A percentile compares a stretch with the other conserved stretches of the same genome.
phyloP scores from a whole-genome alignment of 2,797 vertebrate species.

The Prunella strophiata region DNA sequence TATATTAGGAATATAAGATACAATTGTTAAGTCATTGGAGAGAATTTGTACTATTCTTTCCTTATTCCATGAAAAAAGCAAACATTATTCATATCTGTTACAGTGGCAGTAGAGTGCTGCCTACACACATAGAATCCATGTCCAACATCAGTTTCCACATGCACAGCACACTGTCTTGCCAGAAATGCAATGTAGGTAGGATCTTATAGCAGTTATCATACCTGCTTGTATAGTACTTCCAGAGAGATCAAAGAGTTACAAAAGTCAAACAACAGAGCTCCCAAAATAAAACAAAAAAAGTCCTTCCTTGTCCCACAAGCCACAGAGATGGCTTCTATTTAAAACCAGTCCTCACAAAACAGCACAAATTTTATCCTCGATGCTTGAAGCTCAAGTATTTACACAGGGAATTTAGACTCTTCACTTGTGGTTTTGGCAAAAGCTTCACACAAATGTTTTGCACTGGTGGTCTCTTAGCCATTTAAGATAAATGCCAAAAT shows the following conservation, averaged over 20 bases:
- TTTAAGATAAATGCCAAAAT: slow-evolving; percentile 85
- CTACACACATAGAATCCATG: background rate
- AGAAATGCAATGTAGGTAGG: background rate
- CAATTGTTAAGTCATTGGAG: background rate
- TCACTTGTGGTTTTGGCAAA: slow-evolving; percentile 88
- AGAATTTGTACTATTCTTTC: background rate
- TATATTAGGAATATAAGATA: background rate
- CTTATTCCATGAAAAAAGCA: background rate
- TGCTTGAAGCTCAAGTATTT: slow-evolving; percentile 82
- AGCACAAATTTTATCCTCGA: slow-evolving; percentile 72
- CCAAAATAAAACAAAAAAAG: slow-evolving; percentile 2
- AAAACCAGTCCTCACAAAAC: slow-evolving; percentile 57
- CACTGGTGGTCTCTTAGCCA: slow-evolving; percentile 85
- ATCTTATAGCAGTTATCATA: background rate
- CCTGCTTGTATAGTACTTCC: slow-evolving; percentile 53
- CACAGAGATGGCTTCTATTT: slow-evolving; percentile 58
- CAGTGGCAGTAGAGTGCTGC: background rate
- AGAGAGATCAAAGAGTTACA: slow-evolving; percentile 64
- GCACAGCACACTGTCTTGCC: background rate
- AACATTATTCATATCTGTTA: background rate
- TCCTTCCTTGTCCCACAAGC: slow-evolving; percentile 18
- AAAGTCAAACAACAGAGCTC: slow-evolving; percentile 3
- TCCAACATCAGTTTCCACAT: background rate
- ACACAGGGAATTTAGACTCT: slow-evolving; percentile 85
- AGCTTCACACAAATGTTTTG: slow-evolving; percentile 85